Base-by-base conservation (phyloP, 2,113 vertebrate genomes). In the Myotis davidii region DNA sequence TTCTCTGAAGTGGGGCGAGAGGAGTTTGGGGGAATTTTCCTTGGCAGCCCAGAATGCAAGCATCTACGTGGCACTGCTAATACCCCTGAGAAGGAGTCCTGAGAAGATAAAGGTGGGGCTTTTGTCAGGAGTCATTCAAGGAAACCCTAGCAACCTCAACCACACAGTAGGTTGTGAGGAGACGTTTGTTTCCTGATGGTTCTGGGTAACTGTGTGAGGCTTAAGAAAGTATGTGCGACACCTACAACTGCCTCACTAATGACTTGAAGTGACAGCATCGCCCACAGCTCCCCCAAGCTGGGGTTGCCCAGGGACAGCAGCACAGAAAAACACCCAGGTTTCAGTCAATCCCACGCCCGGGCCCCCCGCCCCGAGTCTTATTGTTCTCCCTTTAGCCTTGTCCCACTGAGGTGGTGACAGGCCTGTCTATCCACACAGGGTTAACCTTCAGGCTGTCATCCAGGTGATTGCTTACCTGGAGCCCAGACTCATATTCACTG, bases 401-500 rank as follows among this genome's bases (percentile, higher is more conserved):
- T 70, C 37, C 16, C 73, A 56, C 64, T 18, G 70, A 64, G 9
- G 18, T 1, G 6, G 37, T 54, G 29, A 72, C 17, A 13, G 72
- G 52, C 37, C 16, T 23, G 16, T 59, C 79, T 50, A 45, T 20
- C 76, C 64, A 83, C 34, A 70, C 45, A 96, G 72, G 45, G 70
- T 91, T 94, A 93, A 85, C 10, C 88, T 65, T 50, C 50, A 88
- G 77, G 77, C 82, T 86, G 88, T 72, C 90, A 27, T 8, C 17
- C 54, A 86, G 73, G 82, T 88, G 85, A 89, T 23, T 79, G 50
- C 88, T 88, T 92, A 95, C 54, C 85, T 39, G 12, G 50, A 95
- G 81, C 61, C 92, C 64, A 67, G 85, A 76, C n/a, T 95, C 77
- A 4, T 34, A 70, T 61, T 94, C 72, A 32, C 45, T 21, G 32